Percentiles rank a stretch among this genome's conserved stretches.
Evolutionary conservation across 2,113 vertebrate genomes (phyloP).

Genomic region (Dipodomys stephensi): DNA sequence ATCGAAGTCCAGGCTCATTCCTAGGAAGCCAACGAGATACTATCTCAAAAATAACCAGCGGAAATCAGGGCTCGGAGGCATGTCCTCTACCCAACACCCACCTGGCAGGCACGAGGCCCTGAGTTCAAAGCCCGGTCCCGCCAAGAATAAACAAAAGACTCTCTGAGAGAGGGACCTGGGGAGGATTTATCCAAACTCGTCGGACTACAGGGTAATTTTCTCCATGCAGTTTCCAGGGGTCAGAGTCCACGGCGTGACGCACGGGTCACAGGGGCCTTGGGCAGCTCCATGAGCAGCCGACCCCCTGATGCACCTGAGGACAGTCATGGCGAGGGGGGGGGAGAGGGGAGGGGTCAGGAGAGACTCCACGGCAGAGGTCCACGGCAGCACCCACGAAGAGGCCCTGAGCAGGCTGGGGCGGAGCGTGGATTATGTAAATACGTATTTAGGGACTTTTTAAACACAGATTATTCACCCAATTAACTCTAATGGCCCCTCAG

Average conservation of each 20-base stretch:
- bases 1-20: no score
- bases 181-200: neutral
- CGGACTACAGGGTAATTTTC: neutral
- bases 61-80: no score
- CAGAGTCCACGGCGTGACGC: neutral
- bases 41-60: no score
- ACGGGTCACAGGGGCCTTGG: neutral
- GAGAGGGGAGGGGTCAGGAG: neutral
- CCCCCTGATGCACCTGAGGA: neutral
- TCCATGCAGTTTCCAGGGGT: neutral
- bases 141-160: no score
- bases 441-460: constrained; percentile 84
- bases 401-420: constrained; percentile 61
- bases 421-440: constrained; percentile 81
- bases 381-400: constrained; percentile 38
- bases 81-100: no score
- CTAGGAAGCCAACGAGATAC: no score
- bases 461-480: constrained; percentile 81
- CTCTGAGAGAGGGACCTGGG: neutral
- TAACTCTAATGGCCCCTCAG: constrained; percentile 80
- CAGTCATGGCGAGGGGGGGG: neutral
- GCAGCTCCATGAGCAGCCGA: neutral
- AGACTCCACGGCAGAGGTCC: constrained; percentile 24
- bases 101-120: no score
- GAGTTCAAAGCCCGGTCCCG: no score